These are phyloP conservation scores for Nemotelus pantherinus DNA, from an alignment of 2,888 invertebrate genomes.

Conservation along the genomic window DNA sequence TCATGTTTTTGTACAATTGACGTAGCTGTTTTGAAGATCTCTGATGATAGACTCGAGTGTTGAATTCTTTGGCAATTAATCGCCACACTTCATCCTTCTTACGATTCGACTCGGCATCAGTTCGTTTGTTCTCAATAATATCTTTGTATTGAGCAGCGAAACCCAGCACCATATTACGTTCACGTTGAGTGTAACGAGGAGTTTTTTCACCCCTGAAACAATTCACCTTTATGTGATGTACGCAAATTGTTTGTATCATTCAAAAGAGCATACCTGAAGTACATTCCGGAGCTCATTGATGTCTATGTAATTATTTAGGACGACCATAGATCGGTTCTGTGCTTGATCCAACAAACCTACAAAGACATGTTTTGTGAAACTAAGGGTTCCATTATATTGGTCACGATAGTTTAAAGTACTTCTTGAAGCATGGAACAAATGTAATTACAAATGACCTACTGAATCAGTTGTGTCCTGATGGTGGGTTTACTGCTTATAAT, in stretches of 20 bases:
- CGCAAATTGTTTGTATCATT: background rate
- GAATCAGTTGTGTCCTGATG: no score
- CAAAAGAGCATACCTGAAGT: conserved; percentile 6
- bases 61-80: conserved; percentile 64
- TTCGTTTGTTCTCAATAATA: conserved; percentile 63
- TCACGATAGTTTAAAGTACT: no score
- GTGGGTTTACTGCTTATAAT: no score
- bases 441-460: no score
- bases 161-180: conserved; percentile 63
- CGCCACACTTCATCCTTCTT: conserved; percentile 64
- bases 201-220: conserved; percentile 58
- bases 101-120: conserved; percentile 62
- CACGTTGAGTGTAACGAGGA: conserved; percentile 63
- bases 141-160: conserved; percentile 64
- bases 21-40: conserved; percentile 63
- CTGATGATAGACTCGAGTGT: conserved; percentile 63
- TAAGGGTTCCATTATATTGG: no score
- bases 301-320: no score
- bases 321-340: no score
- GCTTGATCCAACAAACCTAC: no score
- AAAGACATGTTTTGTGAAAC: no score
- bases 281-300: conserved; percentile 28
- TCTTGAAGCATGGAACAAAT: no score
- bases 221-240: background rate
- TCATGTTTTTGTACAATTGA: conserved; percentile 65